phyloP scores from a whole-genome alignment of 2,888 invertebrate genomes.

The Lasiommata megera region DNA sequence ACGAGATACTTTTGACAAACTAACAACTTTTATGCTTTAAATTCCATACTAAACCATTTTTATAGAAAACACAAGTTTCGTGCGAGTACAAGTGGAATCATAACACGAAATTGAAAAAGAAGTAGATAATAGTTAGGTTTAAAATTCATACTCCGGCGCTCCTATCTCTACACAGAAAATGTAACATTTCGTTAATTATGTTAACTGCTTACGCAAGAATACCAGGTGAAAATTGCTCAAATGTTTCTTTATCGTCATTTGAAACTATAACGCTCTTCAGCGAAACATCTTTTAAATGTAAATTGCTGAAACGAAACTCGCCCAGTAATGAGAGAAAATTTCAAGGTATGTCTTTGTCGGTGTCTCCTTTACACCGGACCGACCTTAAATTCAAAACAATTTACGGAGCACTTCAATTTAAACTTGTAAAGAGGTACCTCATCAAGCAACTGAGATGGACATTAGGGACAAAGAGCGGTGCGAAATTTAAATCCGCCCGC shows the following conservation, averaged over 20 bases:
- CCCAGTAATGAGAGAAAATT: constrained; percentile 26
- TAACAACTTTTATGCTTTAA: too few relatives aligned
- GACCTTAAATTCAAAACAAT: constrained; percentile 47
- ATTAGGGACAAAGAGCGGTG: constrained; percentile 63
- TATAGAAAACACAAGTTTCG: too few relatives aligned
- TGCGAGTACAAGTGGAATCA: too few relatives aligned
- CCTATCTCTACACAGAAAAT: not conserved
- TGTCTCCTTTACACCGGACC: constrained; percentile 31
- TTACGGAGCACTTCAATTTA: constrained; percentile 64
- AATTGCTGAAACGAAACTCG: constrained; percentile 21
- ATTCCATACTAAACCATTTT: too few relatives aligned
- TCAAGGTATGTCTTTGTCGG: constrained; percentile 30
- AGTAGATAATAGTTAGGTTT: too few relatives aligned
- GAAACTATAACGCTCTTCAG: constrained; percentile 11
- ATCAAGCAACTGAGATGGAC: constrained; percentile 68
- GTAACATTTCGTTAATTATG: not conserved
- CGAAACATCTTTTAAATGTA: constrained; percentile 21
- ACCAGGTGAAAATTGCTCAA: constrained; percentile 4
- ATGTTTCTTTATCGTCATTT: constrained; percentile 12
- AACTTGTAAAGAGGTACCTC: constrained; percentile 71
- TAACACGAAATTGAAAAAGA: too few relatives aligned
- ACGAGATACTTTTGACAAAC: too few relatives aligned
- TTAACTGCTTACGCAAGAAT: not conserved
- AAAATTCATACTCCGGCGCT: too few relatives aligned
- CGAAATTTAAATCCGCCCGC: constrained; percentile 75